Evolutionary conservation across 2,797 vertebrate species (phyloP).

Genomic region (Danio aesculapii): DNA sequence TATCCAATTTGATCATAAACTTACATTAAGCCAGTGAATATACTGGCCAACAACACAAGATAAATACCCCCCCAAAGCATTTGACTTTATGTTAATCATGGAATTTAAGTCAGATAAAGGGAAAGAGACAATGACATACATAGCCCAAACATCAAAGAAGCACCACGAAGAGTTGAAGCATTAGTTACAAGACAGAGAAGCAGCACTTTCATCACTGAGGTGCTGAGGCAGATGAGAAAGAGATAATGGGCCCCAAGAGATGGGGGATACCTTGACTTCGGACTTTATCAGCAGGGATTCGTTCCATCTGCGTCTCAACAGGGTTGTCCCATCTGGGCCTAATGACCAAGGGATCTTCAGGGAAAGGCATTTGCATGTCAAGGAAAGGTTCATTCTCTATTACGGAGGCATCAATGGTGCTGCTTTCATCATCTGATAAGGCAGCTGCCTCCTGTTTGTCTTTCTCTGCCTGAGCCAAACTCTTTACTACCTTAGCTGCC

Average conservation of each 20-base stretch:
- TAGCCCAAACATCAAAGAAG: conserved; percentile 81
- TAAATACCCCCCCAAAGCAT: background rate
- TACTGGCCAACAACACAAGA: background rate
- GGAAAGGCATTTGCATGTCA: conserved; percentile 90
- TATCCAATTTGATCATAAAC: background rate
- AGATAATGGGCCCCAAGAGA: conserved; percentile 87
- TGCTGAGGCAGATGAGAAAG: conserved; percentile 88
- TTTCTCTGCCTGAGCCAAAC: conserved; percentile 90
- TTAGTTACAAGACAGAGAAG: conserved; percentile 85
- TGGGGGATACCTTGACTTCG: conserved; percentile 97
- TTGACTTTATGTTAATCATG: conserved; percentile 86
- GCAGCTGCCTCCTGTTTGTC: conserved; percentile 83
- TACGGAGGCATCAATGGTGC: conserved; percentile 91
- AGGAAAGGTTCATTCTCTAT: conserved; percentile 91
- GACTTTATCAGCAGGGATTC: conserved; percentile 97
- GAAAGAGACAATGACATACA: conserved; percentile 78
- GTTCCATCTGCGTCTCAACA: conserved; percentile 99
- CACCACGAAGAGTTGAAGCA: conserved; percentile 76
- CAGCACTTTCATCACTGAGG: conserved; percentile 83
- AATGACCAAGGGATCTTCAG: conserved; percentile 96
- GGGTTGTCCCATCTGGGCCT: conserved; percentile 97
- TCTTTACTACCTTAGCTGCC: conserved; percentile 94
- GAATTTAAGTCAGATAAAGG: conserved; percentile 84
- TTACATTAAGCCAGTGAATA: background rate
- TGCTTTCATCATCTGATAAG: conserved; percentile 93